A percentile compares a stretch with the other conserved stretches of the same genome.
Evolutionary conservation across 2,797 vertebrate genomes (phyloP).

Genomic region (Labeo calbasu): DNA sequence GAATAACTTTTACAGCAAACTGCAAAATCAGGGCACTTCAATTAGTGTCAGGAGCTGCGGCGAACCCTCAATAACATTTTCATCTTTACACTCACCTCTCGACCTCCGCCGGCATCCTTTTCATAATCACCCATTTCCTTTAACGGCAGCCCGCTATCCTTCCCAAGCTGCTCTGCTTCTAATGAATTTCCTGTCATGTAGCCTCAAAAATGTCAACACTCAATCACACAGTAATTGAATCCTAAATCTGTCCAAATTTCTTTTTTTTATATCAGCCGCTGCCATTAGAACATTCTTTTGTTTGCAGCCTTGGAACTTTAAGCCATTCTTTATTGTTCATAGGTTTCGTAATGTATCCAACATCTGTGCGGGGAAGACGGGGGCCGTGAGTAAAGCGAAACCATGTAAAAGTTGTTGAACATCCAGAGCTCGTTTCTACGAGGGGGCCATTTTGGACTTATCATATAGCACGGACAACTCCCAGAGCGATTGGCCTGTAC

Average conservation of each 20-base stretch:
- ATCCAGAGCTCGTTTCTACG: slow-evolving; percentile 51
- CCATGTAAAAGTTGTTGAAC: slow-evolving; percentile 59
- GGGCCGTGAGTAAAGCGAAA: slow-evolving; percentile 8
- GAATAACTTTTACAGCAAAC: slow-evolving; percentile 38
- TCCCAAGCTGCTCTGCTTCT: slow-evolving; percentile 68
- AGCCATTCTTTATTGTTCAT: slow-evolving; percentile 64
- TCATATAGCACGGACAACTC: slow-evolving; percentile 39
- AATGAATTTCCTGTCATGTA: slow-evolving; percentile 78
- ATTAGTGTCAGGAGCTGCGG: slow-evolving; percentile 59
- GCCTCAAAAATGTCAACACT: slow-evolving; percentile 81
- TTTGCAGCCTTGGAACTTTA: slow-evolving; percentile 68
- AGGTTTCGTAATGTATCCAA: slow-evolving; percentile 68
- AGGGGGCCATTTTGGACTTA: slow-evolving; percentile 32
- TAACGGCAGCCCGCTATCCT: slow-evolving; percentile 67
- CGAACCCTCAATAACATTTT: slow-evolving; percentile 59
- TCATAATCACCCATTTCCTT: slow-evolving; percentile 71
- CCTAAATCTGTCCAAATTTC: slow-evolving; percentile 68
- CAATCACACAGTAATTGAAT: slow-evolving; percentile 78
- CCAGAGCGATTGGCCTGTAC: slow-evolving; percentile 30
- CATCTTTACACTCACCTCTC: slow-evolving; percentile 61
- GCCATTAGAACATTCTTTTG: slow-evolving; percentile 76
- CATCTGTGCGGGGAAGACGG: slow-evolving; percentile 65
- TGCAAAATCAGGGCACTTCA: slow-evolving; percentile 56
- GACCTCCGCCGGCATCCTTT: slow-evolving; percentile 68
- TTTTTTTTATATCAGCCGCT: slow-evolving; percentile 63